Base-by-base conservation (phyloP, 2,888 invertebrate species). In the Cerastis rubricosa region DNA sequence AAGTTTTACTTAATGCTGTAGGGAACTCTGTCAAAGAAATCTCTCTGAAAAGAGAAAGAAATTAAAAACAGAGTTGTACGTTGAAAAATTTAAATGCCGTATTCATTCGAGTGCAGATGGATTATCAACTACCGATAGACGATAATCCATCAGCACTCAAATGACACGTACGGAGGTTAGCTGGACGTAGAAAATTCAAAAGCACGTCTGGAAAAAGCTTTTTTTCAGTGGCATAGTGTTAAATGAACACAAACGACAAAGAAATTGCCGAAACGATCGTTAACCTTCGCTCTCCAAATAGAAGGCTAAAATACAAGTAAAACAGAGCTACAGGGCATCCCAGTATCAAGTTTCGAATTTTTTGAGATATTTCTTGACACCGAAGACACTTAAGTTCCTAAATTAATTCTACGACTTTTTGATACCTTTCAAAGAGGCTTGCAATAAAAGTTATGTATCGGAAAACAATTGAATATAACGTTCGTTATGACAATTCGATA, bases 351-450 rank as follows among this genome's bases (percentile, higher is more conserved):
- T 14, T 40, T 61, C 8, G 66, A 80, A 49, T 22, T 67, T 70
- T 43, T 25, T 9, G 22, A 43, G 35, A 67, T 64, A 47, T 68
- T 51, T 66, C 57, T 71, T 45, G 49, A 76, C 5, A 51, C 68
- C 49, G 47, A 45, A 22, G 19, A 22, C 40, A 68, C 79, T 43
- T 43, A 47, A 40, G 35, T 59, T n/a, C 14, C 51, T 43, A 59
- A 86, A 86, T 80, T 83, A 80, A 83, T 86, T 83, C 84, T 72
- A 86, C 61, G 85, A 70, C 73, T 54, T 54, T 78, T 79, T 84
- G 72, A 86, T 83, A 70, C 72, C 66, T 79, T 74, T 70, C 25
- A 66, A 76, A 85, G 66, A 70, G 74, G n/a, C 35, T 51, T 45
- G 49, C 74, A 79, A 83, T 75, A 66, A 85, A 85, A 72, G 22